phyloP scores from a whole-genome alignment of 2,113 vertebrate species.

The Cygnus atratus region DNA sequence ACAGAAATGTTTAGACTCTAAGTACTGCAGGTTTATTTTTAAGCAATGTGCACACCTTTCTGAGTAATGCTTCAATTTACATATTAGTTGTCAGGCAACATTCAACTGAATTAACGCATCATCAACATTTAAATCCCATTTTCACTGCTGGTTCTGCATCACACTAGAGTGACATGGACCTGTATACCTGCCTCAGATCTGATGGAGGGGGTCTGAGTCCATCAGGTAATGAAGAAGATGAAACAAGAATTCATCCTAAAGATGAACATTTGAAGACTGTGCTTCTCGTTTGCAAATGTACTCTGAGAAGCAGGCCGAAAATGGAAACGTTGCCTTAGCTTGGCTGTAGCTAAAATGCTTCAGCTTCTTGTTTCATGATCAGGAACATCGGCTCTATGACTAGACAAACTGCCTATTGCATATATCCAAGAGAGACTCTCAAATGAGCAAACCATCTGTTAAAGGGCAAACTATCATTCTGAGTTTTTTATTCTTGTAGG shows the following conservation, averaged over 20 bases:
- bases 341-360: background rate
- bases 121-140: slow-evolving; percentile 48
- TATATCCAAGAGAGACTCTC: background rate
- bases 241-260: background rate
- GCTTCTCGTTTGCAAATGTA: background rate
- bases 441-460: background rate
- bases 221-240: background rate
- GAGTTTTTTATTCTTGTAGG: background rate
- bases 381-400: background rate
- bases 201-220: background rate
- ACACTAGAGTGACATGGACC: background rate
- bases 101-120: slow-evolving; percentile 49
- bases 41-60: background rate
- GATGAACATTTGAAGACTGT: background rate
- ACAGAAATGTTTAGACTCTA: background rate
- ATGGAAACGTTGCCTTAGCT: background rate
- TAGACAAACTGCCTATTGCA: background rate
- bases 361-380: background rate
- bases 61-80: slow-evolving; percentile 56
- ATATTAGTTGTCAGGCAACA: slow-evolving; percentile 50
- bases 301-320: background rate
- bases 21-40: background rate
- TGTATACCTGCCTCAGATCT: background rate
- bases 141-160: background rate
- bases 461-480: background rate